Conservation (phyloP, 2,888 invertebrate genomes). For the Scaptomyza polygonia region DNA sequence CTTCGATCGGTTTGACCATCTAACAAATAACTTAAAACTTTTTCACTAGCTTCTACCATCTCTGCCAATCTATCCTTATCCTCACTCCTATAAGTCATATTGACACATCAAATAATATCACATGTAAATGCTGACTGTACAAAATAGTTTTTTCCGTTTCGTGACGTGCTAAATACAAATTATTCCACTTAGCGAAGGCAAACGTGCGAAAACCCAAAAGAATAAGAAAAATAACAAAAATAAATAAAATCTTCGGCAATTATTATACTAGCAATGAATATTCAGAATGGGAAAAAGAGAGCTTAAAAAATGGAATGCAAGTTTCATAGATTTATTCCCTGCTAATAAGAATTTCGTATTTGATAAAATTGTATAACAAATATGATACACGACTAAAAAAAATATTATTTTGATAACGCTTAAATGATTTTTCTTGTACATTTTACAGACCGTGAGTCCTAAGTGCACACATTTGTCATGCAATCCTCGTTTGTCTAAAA, state of each 20-base stretch:
- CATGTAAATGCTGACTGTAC: slow-evolving; percentile 34
- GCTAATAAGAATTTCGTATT: too few species aligned
- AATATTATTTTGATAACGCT: too few species aligned
- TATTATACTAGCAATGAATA: not conserved
- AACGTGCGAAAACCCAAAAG: slow-evolving; percentile 6
- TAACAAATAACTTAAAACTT: too few species aligned
- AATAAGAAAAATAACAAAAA: not conserved
- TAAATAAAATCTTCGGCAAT: not conserved
- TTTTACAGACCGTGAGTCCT: not conserved
- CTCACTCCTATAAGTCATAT: too few species aligned
- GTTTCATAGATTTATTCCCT: too few species aligned
- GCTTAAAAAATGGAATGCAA: not conserved
- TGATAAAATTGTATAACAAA: too few species aligned
- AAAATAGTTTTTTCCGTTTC: slow-evolving; percentile 11
- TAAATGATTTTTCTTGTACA: not conserved
- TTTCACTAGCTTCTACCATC: too few species aligned
- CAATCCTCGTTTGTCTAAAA: not conserved
- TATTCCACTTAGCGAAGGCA: slow-evolving; percentile 19
- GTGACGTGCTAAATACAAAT: slow-evolving; percentile 16
- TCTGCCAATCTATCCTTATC: too few species aligned
- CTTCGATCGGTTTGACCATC: too few species aligned
- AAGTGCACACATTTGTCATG: slow-evolving; percentile 1
- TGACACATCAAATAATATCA: slow-evolving; percentile 11
- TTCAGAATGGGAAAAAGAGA: not conserved
- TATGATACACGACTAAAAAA: too few species aligned